Evolutionary conservation across 2,797 vertebrate genomes (phyloP).

Genomic region (Sorex maritimensis): DNA sequence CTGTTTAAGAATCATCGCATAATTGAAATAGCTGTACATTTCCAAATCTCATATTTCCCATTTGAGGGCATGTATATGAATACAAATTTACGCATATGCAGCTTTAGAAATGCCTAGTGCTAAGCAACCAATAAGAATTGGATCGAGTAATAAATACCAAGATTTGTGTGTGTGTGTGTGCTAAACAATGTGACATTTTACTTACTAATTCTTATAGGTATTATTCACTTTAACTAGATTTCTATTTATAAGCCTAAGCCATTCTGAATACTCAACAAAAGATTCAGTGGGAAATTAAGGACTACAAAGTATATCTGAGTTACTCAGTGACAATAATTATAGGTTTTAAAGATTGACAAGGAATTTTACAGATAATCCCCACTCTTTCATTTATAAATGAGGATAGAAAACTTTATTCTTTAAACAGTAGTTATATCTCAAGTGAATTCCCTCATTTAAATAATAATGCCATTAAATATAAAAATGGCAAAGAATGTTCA

Average conservation of each 20-base stretch:
- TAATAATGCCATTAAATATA: constrained; percentile 19
- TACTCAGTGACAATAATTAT: background rate
- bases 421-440: constrained; percentile 50
- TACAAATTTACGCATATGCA: background rate
- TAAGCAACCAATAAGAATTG: background rate
- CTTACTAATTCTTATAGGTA: background rate
- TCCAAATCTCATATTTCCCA: background rate
- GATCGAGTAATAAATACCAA: too few species aligned
- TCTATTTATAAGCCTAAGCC: background rate
- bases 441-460: constrained; percentile 57
- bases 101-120: background rate
- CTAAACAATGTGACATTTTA: background rate
- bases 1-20: background rate
- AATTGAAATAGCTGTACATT: background rate
- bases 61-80: background rate
- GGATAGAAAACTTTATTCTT: background rate
- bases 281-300: background rate
- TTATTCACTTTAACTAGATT: constrained; percentile 12
- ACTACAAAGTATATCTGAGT: background rate
- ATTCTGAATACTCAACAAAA: background rate
- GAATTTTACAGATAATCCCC: background rate
- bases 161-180: background rate
- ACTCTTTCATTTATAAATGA: background rate
- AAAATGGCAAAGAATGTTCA: constrained; percentile 41
- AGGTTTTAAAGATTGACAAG: background rate